These are phyloP conservation scores for Channa argus DNA, from an alignment of 2,113 vertebrate species.

Conservation along the genomic window DNA sequence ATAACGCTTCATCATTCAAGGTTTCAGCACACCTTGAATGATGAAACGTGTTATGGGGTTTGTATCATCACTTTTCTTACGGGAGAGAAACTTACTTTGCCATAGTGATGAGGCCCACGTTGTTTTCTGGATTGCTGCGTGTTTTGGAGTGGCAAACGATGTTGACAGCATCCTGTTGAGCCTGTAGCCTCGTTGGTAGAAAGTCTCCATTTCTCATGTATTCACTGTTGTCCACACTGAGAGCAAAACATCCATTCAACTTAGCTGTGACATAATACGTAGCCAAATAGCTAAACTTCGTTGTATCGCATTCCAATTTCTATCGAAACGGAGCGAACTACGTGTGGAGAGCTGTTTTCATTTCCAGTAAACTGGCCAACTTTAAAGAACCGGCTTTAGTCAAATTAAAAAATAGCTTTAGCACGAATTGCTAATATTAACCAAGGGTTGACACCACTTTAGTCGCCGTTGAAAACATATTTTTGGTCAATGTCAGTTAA, in stretches of 20 bases:
- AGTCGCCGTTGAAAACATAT: background rate
- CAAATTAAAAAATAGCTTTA: constrained; percentile 13
- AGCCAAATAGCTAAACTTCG: background rate
- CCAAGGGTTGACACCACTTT: background rate
- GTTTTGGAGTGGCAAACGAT: constrained; percentile 96
- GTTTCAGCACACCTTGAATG: too few species aligned
- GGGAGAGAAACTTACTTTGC: constrained; percentile 87
- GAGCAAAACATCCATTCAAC: background rate
- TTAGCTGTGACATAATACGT: background rate
- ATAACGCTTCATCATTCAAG: too few species aligned
- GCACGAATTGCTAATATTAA: constrained; percentile 55
- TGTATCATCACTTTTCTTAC: too few species aligned
- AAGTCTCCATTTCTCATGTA: constrained; percentile 99
- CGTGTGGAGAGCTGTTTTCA: too few species aligned
- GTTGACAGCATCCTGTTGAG: constrained; percentile 97
- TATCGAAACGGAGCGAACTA: too few species aligned
- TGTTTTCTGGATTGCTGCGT: constrained; percentile 96
- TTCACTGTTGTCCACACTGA: constrained; percentile 97
- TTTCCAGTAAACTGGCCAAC: too few species aligned
- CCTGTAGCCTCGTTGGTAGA: constrained; percentile 93
- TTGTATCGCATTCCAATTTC: too few species aligned
- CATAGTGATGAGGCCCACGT: constrained; percentile 97
- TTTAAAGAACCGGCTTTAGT: too few species aligned
- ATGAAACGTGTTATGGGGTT: too few species aligned
- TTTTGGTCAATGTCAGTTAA: background rate